Evolutionary conservation across 1,140 invertebrate genomes (phyloP).

Genomic region (Theocolax elegans): DNA sequence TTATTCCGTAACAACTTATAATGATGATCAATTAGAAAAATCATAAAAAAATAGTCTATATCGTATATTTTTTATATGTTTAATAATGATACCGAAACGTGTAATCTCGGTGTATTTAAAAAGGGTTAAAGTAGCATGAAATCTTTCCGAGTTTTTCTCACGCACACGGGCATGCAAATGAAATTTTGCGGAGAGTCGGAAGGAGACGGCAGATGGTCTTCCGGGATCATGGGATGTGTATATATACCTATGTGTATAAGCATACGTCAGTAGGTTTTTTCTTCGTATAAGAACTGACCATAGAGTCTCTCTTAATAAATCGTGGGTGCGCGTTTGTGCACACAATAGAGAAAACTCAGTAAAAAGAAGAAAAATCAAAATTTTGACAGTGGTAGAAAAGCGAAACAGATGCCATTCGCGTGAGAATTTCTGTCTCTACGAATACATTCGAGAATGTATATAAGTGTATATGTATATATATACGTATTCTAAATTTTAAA

Average conservation of each 20-base stretch:
- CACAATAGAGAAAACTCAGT: constrained; percentile 33
- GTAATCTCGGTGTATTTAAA: no score
- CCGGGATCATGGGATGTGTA: constrained; percentile 25
- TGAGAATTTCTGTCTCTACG: neutral
- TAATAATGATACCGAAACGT: no score
- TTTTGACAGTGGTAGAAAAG: neutral
- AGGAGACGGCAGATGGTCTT: constrained; percentile 31
- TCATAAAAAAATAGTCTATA: no score
- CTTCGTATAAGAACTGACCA: neutral
- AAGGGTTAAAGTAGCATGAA: no score
- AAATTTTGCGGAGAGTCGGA: neutral
- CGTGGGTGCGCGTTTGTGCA: constrained; percentile 42
- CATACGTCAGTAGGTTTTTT: neutral
- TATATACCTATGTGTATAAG: neutral
- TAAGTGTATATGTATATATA: no score
- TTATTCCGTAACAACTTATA: no score
- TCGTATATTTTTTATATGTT: no score
- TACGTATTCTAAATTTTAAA: no score
- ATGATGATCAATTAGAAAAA: no score
- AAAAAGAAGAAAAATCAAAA: constrained; percentile 14
- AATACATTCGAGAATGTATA: no score
- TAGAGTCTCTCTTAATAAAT: constrained; percentile 35
- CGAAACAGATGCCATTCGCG: neutral
- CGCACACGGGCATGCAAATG: constrained; percentile 21
- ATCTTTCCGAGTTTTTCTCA: constrained; percentile 26